These are phyloP conservation scores for Stegodyphus mimosarum DNA, from an alignment of 1,140 invertebrate genomes.

Conservation along the genomic window DNA sequence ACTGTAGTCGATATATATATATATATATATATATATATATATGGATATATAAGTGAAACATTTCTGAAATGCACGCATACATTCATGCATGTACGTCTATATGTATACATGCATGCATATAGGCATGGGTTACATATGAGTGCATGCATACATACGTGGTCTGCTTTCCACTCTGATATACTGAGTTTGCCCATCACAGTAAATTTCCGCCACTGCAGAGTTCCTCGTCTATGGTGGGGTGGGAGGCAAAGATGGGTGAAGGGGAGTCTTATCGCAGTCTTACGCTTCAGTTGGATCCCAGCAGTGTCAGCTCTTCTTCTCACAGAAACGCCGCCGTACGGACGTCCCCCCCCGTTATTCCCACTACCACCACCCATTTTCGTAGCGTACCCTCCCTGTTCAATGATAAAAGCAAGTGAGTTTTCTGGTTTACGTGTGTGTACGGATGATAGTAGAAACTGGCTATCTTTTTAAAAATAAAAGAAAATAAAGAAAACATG, in stretches of 20 bases:
- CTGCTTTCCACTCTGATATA: slow-evolving; percentile 26
- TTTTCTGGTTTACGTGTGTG: slow-evolving; percentile 34
- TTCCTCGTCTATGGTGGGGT: slow-evolving; percentile 8
- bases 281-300: slow-evolving; percentile 37
- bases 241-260: too few species aligned
- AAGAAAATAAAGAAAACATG: slow-evolving; percentile 30
- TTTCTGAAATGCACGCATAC: too few species aligned
- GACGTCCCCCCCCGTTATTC: not conserved
- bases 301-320: slow-evolving; percentile 47
- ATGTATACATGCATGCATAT: not conserved
- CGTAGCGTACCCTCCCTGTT: slow-evolving; percentile 8
- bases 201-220: slow-evolving; percentile 27
- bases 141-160: slow-evolving; percentile 22
- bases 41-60: too few species aligned
- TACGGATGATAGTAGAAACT: slow-evolving; percentile 20
- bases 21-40: too few species aligned
- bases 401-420: slow-evolving; percentile 30
- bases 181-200: slow-evolving; percentile 36
- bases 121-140: not conserved
- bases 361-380: not conserved
- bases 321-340: slow-evolving; percentile 12
- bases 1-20: too few species aligned
- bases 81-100: not conserved
- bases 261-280: slow-evolving; percentile 36
- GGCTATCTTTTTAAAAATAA: slow-evolving; percentile 34